Base-by-base conservation (phyloP, 92 coral and sea anemone species). In the Meandrina meandrites region DNA sequence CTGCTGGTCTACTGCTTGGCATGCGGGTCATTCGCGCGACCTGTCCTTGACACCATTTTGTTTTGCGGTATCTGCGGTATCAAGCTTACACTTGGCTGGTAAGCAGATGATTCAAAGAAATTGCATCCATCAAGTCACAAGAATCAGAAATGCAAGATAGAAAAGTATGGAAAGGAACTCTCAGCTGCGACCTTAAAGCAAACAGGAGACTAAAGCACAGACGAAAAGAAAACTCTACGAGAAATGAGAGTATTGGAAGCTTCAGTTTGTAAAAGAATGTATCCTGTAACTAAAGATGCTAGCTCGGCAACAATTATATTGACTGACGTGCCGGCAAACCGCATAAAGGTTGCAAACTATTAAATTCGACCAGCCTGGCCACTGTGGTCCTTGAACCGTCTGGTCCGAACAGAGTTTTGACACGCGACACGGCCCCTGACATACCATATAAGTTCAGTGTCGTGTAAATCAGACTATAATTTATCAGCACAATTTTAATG, bases 1-100 rank as follows among this genome's bases (percentile, higher is more conserved):
- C 81, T 73, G 57, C 81, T 54, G 87, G 22, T 51, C 86, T 64
- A 47, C 54, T 27, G 19, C 35, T 42, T 68, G 50, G 57, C 73
- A 19, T 64, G 58, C 12, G 51, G 83, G 40, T 35, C 24, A 36
- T 13, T 58, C 70, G 50, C 40, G 11, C n/a, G 82, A 32, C 62
- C 50, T 56, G 27, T 10, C 47, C 71, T 35, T 15, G 27, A 79
- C 72, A 54, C 51, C 32, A 79, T 79, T 79, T 34, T 56, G 69
- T 35, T 79, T 56, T 57, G 50, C 27, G 24, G 35, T 27, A 27
- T 66, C 71, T 27, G 15, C 32, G 16, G 35, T 66, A 27, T 0
- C 14, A 22, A 60, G 22, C 64, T 62, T 18, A n/a, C 31, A n/a
- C 1, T 27, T 13, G 17, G 16, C 35, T 28, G 34, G 71, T 66